Percentiles rank a stretch among this genome's conserved stretches.
These are phyloP conservation scores for Myotis lucifugus DNA, from an alignment of 2,113 vertebrate genomes.

Conservation along the genomic window DNA sequence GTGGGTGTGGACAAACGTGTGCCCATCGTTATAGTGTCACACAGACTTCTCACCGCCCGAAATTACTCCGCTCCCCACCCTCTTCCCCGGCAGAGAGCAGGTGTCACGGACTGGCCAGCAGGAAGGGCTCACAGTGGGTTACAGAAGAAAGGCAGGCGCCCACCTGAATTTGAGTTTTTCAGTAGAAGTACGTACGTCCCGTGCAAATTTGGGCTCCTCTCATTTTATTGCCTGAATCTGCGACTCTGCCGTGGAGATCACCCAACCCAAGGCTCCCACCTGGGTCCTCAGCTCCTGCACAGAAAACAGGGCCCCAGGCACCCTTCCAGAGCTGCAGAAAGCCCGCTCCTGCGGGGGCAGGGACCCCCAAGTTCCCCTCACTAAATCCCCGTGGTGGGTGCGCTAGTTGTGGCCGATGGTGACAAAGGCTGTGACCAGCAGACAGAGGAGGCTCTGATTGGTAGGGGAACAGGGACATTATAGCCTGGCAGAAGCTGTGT, in stretches of 20 bases:
- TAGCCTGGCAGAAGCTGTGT: background rate
- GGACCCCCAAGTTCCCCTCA: background rate
- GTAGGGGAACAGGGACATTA: too few species aligned
- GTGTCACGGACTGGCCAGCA: background rate
- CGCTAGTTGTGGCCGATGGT: too few species aligned
- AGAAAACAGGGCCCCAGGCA: fast-evolving
- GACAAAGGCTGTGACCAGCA: background rate
- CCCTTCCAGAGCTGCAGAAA: background rate
- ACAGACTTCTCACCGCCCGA: background rate
- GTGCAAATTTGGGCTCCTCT: background rate
- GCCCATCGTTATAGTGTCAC: fast-evolving
- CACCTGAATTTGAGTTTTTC: background rate
- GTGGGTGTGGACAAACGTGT: background rate
- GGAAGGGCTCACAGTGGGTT: background rate
- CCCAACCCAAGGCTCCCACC: background rate
- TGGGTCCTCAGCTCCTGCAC: background rate
- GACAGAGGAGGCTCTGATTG: background rate
- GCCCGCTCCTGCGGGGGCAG: background rate
- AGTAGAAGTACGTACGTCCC: background rate
- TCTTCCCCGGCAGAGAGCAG: background rate
- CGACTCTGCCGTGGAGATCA: background rate
- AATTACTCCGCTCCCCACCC: fast-evolving
- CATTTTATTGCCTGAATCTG: background rate
- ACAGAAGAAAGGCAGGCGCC: too few species aligned
- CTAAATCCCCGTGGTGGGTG: background rate